These are phyloP conservation scores for Characodon lateralis DNA, from an alignment of 2,797 vertebrate genomes.

Conservation along the genomic window DNA sequence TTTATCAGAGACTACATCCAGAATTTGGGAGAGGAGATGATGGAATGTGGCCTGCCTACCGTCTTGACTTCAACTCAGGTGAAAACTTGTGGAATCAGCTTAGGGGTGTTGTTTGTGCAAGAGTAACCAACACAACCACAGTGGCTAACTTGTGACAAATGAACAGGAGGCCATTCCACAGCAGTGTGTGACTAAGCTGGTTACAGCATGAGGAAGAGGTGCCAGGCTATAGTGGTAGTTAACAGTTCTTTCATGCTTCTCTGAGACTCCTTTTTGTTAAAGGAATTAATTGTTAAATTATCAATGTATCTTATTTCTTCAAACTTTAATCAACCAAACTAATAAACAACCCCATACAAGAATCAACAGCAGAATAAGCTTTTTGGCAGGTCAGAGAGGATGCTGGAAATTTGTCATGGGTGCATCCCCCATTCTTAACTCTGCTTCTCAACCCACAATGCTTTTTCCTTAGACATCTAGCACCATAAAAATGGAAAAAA, in stretches of 20 bases:
- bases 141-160: not conserved
- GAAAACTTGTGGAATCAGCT: not conserved
- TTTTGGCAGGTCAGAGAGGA: not conserved
- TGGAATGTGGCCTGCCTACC: not conserved
- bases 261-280: not conserved
- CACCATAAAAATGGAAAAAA: not conserved
- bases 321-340: not conserved
- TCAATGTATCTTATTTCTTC: not conserved
- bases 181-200: not conserved
- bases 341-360: not conserved
- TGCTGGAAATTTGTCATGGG: not conserved
- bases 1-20: not conserved
- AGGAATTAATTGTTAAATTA: not conserved
- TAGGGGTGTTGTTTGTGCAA: not conserved
- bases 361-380: not conserved
- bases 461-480: not conserved
- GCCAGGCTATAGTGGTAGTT: too few relatives aligned
- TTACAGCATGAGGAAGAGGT: not conserved
- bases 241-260: not conserved
- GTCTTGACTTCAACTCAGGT: not conserved
- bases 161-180: not conserved
- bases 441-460: not conserved
- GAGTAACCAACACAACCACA: not conserved
- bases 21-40: not conserved
- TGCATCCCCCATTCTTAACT: not conserved